Percentiles rank a stretch among this genome's conserved stretches.
These are phyloP conservation scores for Galeopsomyia nigrocyanea DNA, from an alignment of 2,888 invertebrate species.

Conservation along the genomic window DNA sequence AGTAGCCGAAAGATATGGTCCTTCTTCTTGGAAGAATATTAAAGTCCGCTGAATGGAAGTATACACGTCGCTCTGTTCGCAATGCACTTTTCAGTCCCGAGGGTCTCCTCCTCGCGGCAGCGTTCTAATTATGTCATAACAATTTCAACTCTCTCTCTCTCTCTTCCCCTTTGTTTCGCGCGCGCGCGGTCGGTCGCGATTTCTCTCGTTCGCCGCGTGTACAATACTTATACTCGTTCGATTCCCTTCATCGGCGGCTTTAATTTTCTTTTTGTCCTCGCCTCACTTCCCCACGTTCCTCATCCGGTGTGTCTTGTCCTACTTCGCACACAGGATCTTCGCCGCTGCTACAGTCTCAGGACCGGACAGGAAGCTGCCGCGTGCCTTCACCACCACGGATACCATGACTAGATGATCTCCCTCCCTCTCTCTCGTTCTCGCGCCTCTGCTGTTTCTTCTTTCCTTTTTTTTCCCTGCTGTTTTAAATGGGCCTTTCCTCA, in stretches of 20 bases:
- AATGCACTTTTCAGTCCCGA: slow-evolving; percentile 39
- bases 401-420: slow-evolving; percentile 57
- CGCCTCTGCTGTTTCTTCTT: not conserved
- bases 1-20: slow-evolving; percentile 9
- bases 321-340: not conserved
- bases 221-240: slow-evolving; percentile 17
- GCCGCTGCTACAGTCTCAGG: slow-evolving; percentile 30
- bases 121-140: slow-evolving; percentile 66
- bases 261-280: slow-evolving; percentile 6
- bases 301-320: slow-evolving; percentile 23
- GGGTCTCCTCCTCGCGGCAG: slow-evolving; percentile 43
- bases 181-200: not conserved
- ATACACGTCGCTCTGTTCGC: slow-evolving; percentile 8
- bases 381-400: slow-evolving; percentile 56
- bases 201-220: slow-evolving; percentile 7
- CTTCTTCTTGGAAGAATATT: slow-evolving; percentile 52
- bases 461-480: not conserved
- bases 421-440: slow-evolving; percentile 36
- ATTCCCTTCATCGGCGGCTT: not conserved
- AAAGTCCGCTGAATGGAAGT: slow-evolving; percentile 52
- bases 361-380: slow-evolving; percentile 53
- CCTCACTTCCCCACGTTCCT: slow-evolving; percentile 13
- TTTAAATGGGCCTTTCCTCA: no score
- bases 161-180: not conserved
- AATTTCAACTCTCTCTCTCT: slow-evolving; percentile 57